Conservation (phyloP, 2,113 vertebrate species). For the Macquaria ambigua region DNA sequence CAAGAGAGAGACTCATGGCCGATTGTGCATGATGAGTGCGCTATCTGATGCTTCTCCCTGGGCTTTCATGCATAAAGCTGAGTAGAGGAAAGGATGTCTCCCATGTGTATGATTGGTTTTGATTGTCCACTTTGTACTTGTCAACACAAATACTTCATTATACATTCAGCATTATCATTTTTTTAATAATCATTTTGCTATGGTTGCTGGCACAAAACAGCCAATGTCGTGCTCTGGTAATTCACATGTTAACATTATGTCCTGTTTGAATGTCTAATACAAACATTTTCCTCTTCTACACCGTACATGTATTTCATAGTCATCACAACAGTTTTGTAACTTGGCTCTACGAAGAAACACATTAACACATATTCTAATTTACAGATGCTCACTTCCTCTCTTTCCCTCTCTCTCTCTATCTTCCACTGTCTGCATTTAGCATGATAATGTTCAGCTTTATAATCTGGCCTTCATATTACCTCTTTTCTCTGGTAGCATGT, state of each 20-base stretch:
- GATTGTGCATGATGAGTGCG: conserved; percentile 52
- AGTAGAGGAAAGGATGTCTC: conserved; percentile 28
- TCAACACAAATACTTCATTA: neutral
- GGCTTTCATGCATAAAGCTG: conserved; percentile 39
- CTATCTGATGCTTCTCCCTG: conserved; percentile 43
- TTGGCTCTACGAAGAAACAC: conserved; percentile 4
- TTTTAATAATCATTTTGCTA: neutral
- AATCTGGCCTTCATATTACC: conserved; percentile 53
- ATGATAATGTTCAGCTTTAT: conserved; percentile 46
- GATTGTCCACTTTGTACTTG: conserved; percentile 9
- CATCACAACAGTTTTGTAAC: neutral
- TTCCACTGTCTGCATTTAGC: conserved; percentile 1
- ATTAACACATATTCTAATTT: conserved; percentile 34
- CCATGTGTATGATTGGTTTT: conserved; percentile 2
- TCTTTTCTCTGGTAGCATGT: conserved; percentile 50
- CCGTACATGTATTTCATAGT: neutral
- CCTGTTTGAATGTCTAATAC: neutral
- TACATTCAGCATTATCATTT: neutral
- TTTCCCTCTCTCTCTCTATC: neutral
- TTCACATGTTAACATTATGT: neutral
- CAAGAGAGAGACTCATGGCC: conserved; percentile 48
- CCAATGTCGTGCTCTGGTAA: neutral
- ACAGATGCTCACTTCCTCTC: conserved; percentile 5
- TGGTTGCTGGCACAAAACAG: neutral
- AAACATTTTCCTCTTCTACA: neutral